Percentiles rank a stretch among this genome's conserved stretches.
Conservation (phyloP, 2,797 vertebrate species). For the Tachyglossus aculeatus region DNA sequence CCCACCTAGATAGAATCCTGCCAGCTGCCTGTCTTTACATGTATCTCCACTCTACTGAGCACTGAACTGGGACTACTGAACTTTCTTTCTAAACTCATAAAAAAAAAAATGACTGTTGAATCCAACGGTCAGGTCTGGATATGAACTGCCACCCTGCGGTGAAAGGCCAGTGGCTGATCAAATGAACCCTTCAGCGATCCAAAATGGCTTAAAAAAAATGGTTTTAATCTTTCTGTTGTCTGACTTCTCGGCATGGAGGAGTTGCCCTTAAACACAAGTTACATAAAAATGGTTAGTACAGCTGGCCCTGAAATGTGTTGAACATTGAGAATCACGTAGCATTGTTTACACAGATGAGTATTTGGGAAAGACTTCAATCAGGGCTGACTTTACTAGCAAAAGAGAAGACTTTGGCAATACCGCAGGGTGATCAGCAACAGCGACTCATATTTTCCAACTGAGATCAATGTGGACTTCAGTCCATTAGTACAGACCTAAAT, state of each 20-base stretch:
- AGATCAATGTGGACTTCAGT: slow-evolving; percentile 73
- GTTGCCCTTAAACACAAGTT: slow-evolving; percentile 72
- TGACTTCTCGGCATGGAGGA: slow-evolving; percentile 60
- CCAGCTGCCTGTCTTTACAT: slow-evolving; percentile 8
- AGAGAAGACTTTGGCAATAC: slow-evolving; percentile 71
- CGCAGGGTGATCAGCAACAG: slow-evolving; percentile 70
- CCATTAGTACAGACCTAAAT: slow-evolving; percentile 67
- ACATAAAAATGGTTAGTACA: slow-evolving; percentile 86
- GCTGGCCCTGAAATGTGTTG: slow-evolving; percentile 88
- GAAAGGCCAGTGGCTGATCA: slow-evolving; percentile 44
- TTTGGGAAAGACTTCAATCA: slow-evolving; percentile 87
- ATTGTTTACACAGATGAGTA: slow-evolving; percentile 95
- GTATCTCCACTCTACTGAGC: slow-evolving; percentile 14
- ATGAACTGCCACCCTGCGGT: slow-evolving; percentile 23
- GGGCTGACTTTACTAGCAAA: slow-evolving; percentile 72
- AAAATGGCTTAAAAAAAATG: slow-evolving; percentile 53
- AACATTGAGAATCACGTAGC: slow-evolving; percentile 89
- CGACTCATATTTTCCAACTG: slow-evolving; percentile 75
- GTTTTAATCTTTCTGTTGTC: slow-evolving; percentile 65
- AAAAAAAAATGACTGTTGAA: slow-evolving; percentile 40
- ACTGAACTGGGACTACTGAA: slow-evolving; percentile 24
- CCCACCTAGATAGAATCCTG: slow-evolving; percentile 10
- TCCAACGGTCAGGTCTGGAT: background rate
- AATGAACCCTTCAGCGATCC: slow-evolving; percentile 50
- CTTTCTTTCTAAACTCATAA: slow-evolving; percentile 39